Evolutionary conservation across 2,888 invertebrate species (phyloP).

Genomic region (Coelopa pilipes): DNA sequence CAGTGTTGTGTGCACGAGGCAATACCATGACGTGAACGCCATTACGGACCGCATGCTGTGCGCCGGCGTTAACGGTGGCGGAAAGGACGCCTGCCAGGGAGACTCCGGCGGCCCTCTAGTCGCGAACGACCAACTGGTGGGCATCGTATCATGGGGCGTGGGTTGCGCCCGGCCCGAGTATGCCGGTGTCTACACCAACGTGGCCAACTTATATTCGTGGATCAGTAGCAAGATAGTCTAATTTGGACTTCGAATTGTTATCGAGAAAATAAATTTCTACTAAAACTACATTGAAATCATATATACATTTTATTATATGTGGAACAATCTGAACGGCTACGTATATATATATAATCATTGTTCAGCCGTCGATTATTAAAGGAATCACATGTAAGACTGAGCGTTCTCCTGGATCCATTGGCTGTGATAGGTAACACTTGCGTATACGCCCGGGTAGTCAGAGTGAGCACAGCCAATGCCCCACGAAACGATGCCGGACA

Average conservation of each 20-base stretch:
- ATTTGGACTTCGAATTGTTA: no score
- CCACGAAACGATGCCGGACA: conserved; percentile 62
- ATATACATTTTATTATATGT: no score
- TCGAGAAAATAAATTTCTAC: no score
- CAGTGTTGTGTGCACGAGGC: conserved; percentile 45
- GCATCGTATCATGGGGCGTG: conserved; percentile 60
- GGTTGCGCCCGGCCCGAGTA: conserved; percentile 52
- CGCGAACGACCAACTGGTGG: conserved; percentile 50
- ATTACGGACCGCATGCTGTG: conserved; percentile 58
- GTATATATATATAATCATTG: no score
- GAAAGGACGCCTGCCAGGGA: conserved; percentile 62
- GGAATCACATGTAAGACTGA: conserved; percentile 47
- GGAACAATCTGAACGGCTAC: no score
- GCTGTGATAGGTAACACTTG: conserved; percentile 49
- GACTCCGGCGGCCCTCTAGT: conserved; percentile 63
- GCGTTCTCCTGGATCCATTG: conserved; percentile 54
- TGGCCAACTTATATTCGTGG: conserved; percentile 36
- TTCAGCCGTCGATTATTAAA: no score
- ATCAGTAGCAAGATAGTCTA: conserved; percentile 15
- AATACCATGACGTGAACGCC: conserved; percentile 45
- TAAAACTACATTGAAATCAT: no score
- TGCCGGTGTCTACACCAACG: conserved; percentile 41
- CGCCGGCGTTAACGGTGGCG: conserved; percentile 55
- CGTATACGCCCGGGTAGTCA: conserved; percentile 59
- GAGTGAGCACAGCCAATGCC: conserved; percentile 58